A percentile compares a stretch with the other conserved stretches of the same genome.
phyloP scores from a whole-genome alignment of 2,113 vertebrate genomes.

The Penelope pileata region DNA sequence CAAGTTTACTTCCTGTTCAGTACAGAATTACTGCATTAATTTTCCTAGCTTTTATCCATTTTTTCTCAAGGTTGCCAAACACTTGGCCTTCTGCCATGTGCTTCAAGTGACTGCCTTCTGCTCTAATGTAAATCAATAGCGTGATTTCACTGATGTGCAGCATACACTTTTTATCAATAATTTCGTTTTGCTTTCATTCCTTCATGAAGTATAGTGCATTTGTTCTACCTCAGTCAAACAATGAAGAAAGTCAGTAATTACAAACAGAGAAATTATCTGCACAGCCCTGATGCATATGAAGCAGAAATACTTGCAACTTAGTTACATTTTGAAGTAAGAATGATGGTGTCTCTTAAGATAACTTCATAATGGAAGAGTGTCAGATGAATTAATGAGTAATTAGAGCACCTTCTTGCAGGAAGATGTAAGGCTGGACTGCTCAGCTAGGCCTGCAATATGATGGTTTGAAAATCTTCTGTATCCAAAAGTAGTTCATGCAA shows the following conservation, averaged over 20 bases:
- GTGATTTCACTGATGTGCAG: not conserved
- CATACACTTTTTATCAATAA: not conserved
- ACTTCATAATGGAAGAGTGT: not conserved
- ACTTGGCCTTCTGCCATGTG: not conserved
- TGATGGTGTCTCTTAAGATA: not conserved
- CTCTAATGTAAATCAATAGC: not conserved
- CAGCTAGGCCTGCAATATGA: not conserved
- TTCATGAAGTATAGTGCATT: not conserved
- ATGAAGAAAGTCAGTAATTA: not conserved
- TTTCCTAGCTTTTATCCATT: slow-evolving; percentile 6
- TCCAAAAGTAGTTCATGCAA: not conserved
- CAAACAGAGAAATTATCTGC: not conserved
- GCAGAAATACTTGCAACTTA: not conserved
- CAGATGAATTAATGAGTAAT: not conserved
- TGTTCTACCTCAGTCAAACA: slow-evolving; percentile 12
- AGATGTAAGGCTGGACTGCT: not conserved
- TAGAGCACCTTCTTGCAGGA: not conserved
- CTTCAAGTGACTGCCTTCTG: not conserved
- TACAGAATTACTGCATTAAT: not conserved
- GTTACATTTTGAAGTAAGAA: not conserved
- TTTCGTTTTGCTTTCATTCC: slow-evolving; percentile 30
- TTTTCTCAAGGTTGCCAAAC: not conserved
- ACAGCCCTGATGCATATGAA: not conserved
- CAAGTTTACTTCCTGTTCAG: not conserved
- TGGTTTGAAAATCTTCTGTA: not conserved